Percentiles rank a stretch among this genome's conserved stretches.
These are phyloP conservation scores for Corythornis madagascariensis DNA, from an alignment of 2,113 vertebrate species.

Conservation along the genomic window DNA sequence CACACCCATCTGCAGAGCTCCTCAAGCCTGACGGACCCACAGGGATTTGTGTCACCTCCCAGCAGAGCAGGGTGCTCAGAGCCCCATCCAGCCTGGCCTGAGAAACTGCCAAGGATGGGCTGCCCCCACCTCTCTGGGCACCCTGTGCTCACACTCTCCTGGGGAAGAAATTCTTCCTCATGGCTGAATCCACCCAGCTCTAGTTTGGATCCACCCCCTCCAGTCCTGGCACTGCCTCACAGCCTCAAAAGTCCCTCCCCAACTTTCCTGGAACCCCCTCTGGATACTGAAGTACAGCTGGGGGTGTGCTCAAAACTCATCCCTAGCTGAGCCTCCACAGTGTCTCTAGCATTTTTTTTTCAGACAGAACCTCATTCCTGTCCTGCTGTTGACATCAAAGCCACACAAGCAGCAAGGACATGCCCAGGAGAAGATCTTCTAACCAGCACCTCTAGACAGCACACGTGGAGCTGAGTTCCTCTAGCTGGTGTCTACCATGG, in stretches of 20 bases:
- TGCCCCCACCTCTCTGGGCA: no score
- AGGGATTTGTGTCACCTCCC: fast-evolving
- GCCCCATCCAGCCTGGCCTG: no score
- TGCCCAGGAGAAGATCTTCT: background rate
- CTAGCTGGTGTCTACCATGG: fast-evolving
- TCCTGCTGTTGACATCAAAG: background rate
- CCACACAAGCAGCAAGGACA: background rate
- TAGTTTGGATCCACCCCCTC: no score
- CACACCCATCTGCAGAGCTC: background rate
- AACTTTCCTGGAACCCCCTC: no score
- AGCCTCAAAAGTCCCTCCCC: no score
- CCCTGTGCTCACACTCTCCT: no score
- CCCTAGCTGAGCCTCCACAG: background rate
- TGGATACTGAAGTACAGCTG: background rate
- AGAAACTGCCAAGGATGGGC: no score
- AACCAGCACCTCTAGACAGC: background rate
- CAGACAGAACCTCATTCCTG: background rate
- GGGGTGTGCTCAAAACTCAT: fast-evolving
- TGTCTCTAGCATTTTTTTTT: background rate
- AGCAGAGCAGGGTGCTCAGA: no score
- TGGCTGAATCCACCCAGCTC: no score
- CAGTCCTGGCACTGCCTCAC: no score
- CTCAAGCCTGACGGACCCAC: fast-evolving
- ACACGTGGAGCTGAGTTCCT: fast-evolving
- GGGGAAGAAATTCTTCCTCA: no score